Evolutionary conservation across 2,113 vertebrate species (phyloP).

Genomic region (Anseranas semipalmata): DNA sequence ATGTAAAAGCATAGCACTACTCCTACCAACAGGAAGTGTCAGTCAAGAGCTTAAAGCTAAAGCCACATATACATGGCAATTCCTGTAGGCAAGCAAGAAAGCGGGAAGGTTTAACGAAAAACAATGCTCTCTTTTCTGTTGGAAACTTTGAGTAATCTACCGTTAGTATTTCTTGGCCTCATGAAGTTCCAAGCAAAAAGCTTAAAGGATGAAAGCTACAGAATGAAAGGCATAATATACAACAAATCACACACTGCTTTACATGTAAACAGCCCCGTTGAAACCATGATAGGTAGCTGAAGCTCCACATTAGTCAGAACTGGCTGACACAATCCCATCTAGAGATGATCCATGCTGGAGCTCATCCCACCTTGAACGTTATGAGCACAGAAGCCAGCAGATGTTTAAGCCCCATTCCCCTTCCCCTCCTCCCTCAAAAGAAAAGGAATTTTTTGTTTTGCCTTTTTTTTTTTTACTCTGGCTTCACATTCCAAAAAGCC

Average conservation of each 20-base stretch:
- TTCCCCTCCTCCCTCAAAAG: background rate
- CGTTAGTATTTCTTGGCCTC: background rate
- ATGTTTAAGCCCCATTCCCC: background rate
- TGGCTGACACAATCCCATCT: background rate
- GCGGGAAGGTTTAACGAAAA: background rate
- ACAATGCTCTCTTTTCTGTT: background rate
- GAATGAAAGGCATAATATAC: background rate
- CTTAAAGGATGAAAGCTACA: background rate
- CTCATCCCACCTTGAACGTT: background rate
- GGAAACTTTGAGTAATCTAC: background rate
- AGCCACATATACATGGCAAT: background rate
- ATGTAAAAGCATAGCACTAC: conserved; percentile 57
- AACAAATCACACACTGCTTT: background rate
- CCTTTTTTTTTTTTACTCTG: background rate
- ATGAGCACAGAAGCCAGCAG: background rate
- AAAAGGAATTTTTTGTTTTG: background rate
- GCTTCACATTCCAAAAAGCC: background rate
- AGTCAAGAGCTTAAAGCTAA: conserved; percentile 4
- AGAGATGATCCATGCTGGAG: background rate
- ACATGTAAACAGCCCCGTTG: background rate
- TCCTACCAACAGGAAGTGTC: conserved; percentile 27
- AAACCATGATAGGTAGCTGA: background rate
- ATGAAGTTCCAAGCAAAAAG: background rate
- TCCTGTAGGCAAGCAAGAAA: background rate
- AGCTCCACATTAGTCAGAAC: background rate